Conservation (phyloP, 2,888 invertebrate genomes). For the Aphrophora alni region DNA sequence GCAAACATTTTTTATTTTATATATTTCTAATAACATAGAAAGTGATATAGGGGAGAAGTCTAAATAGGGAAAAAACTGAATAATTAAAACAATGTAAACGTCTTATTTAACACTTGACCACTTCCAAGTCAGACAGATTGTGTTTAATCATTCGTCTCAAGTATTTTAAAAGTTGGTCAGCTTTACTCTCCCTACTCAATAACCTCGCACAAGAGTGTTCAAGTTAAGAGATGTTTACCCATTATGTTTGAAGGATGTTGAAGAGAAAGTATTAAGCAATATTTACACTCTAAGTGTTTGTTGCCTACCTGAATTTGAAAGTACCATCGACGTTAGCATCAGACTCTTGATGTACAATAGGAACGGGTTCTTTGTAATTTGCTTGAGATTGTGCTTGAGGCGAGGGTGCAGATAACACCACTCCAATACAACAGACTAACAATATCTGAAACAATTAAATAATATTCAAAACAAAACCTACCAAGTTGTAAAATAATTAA, state of each 20-base stretch:
- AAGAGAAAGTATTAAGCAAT: not conserved
- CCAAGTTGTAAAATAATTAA: not conserved
- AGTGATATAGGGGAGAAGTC: no score
- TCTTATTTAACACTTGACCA: no score
- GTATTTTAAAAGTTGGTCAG: no score
- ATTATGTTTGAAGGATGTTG: not conserved
- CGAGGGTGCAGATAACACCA: conserved; percentile 29
- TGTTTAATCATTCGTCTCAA: no score
- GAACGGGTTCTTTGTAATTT: conserved; percentile 57
- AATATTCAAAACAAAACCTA: not conserved
- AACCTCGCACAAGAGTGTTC: not conserved
- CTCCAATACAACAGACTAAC: not conserved
- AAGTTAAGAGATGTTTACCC: not conserved
- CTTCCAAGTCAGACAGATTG: no score
- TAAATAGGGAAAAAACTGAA: no score
- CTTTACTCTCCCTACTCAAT: not conserved
- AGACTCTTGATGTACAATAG: conserved; percentile 66
- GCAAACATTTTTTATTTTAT: no score
- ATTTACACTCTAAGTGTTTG: not conserved
- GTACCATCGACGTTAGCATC: conserved; percentile 68
- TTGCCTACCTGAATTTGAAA: conserved; percentile 67
- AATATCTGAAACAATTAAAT: conserved; percentile 4
- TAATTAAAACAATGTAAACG: no score
- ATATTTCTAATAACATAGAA: no score
- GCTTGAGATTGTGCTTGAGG: conserved; percentile 42